Conservation (phyloP, 2,888 invertebrate species). For the Sclerodermus sp. region DNA sequence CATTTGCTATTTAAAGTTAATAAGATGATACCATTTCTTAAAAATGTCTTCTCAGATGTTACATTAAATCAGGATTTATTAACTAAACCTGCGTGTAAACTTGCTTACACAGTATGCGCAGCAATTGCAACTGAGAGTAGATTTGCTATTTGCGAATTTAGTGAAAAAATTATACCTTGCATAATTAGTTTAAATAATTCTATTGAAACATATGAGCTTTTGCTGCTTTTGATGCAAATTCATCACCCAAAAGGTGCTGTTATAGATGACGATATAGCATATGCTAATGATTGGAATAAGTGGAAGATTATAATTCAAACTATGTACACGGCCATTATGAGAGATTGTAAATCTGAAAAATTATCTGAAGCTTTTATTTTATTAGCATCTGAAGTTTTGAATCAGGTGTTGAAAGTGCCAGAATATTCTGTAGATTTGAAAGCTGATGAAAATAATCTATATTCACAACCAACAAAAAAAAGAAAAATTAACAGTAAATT, state of each 20-base stretch:
- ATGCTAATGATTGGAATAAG: conserved; percentile 52
- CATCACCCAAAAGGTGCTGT: conserved; percentile 60
- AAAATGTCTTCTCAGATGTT: conserved; percentile 12
- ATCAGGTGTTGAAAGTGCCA: too few relatives aligned
- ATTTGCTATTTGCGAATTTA: conserved; percentile 61
- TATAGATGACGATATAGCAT: conserved; percentile 46
- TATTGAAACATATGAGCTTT: conserved; percentile 56
- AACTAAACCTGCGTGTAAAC: conserved; percentile 32
- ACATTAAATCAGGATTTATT: conserved; percentile 18
- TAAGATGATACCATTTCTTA: conserved; percentile 29
- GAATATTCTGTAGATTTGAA: conserved; percentile 25
- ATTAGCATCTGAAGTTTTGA: conserved; percentile 40
- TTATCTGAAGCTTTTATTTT: conserved; percentile 33
- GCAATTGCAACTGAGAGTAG: conserved; percentile 62
- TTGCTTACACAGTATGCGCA: conserved; percentile 36
- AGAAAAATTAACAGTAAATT: conserved; percentile 13
- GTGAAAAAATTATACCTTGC: conserved; percentile 58
- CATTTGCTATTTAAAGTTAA: conserved; percentile 38
- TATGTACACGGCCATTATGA: conserved; percentile 52
- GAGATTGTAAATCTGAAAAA: conserved; percentile 38
- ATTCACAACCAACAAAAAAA: not conserved
- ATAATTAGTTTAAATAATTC: conserved; percentile 54
- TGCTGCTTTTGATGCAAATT: conserved; percentile 59
- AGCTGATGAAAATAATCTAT: not conserved
- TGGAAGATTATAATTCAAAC: conserved; percentile 57